A percentile compares a stretch with the other conserved stretches of the same genome.
Evolutionary conservation across 2,888 invertebrate genomes (phyloP).

Genomic region (Eristalis arbustorum): DNA sequence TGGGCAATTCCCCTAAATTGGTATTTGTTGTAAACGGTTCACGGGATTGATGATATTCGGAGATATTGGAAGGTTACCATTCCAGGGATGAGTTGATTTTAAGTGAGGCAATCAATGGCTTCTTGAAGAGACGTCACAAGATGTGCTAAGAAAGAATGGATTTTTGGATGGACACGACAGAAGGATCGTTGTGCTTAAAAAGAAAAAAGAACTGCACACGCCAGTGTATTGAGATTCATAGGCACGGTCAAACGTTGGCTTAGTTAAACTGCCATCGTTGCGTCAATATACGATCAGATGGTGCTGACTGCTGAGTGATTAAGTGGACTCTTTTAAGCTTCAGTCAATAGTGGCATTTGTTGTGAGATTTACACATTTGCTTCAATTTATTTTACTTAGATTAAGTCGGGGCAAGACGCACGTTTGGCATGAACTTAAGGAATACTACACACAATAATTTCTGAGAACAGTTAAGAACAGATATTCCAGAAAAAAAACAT

Average conservation of each 20-base stretch:
- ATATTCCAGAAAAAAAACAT: too few species aligned
- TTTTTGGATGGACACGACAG: slow-evolving; percentile 22
- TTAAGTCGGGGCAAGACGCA: too few species aligned
- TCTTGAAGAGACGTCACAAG: neutral
- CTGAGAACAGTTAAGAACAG: too few species aligned
- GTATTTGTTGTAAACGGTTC: slow-evolving; percentile 50
- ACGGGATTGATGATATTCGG: slow-evolving; percentile 33
- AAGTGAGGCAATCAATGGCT: slow-evolving; percentile 54
- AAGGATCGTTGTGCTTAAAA: neutral
- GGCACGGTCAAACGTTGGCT: slow-evolving; percentile 22
- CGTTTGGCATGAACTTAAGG: too few species aligned
- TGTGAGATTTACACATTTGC: too few species aligned
- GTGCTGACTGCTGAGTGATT: neutral
- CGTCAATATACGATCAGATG: neutral
- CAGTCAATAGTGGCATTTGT: neutral
- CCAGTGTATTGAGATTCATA: neutral
- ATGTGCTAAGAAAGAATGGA: slow-evolving; percentile 12
- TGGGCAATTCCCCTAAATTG: slow-evolving; percentile 68
- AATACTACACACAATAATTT: too few species aligned
- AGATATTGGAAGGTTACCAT: slow-evolving; percentile 34
- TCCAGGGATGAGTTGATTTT: slow-evolving; percentile 56
- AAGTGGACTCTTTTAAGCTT: neutral
- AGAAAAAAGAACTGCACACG: neutral
- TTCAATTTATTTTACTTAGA: too few species aligned
- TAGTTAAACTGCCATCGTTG: slow-evolving; percentile 27